Evolutionary conservation across 2,888 invertebrate species (phyloP).

Genomic region (Venustoraphidia nigricollis): DNA sequence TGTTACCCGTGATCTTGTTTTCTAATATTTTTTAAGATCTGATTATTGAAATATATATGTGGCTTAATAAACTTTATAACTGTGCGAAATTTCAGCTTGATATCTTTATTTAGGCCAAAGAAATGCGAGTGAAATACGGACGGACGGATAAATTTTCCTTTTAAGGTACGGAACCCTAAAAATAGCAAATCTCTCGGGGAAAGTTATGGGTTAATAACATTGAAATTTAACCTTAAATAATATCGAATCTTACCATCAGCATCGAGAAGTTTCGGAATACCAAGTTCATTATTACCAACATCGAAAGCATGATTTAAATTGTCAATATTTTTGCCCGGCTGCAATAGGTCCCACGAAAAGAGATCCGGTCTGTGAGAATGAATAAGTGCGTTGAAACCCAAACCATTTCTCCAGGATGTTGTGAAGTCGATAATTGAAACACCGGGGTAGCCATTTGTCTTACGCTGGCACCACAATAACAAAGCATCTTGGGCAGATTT

Average conservation of each 20-base stretch:
- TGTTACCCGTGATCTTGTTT: too few relatives aligned
- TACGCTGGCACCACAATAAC: conserved; percentile 95
- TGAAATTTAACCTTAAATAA: too few relatives aligned
- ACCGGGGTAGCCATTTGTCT: conserved; percentile 86
- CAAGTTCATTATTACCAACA: conserved; percentile 81
- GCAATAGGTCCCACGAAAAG: conserved; percentile 71
- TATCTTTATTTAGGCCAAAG: too few relatives aligned
- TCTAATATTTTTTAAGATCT: too few relatives aligned
- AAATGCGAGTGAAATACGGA: too few relatives aligned
- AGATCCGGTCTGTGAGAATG: conserved; percentile 95
- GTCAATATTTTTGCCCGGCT: conserved; percentile 72
- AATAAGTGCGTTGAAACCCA: conserved; percentile 97
- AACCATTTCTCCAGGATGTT: conserved; percentile 88
- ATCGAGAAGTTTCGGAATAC: conserved; percentile 83
- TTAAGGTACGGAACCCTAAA: too few relatives aligned
- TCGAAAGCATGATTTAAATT: conserved; percentile 98
- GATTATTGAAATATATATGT: too few relatives aligned
- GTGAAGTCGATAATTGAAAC: conserved; percentile 83
- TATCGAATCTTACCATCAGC: conserved; percentile 54
- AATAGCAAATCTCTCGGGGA: too few relatives aligned
- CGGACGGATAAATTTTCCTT: too few relatives aligned
- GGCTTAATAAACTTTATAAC: too few relatives aligned
- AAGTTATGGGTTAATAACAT: too few relatives aligned
- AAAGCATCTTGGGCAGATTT: conserved; percentile 98
- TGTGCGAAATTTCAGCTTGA: too few relatives aligned